Evolutionary conservation across 2,888 invertebrate genomes (phyloP).

Genomic region (Agrochola lychnidis): DNA sequence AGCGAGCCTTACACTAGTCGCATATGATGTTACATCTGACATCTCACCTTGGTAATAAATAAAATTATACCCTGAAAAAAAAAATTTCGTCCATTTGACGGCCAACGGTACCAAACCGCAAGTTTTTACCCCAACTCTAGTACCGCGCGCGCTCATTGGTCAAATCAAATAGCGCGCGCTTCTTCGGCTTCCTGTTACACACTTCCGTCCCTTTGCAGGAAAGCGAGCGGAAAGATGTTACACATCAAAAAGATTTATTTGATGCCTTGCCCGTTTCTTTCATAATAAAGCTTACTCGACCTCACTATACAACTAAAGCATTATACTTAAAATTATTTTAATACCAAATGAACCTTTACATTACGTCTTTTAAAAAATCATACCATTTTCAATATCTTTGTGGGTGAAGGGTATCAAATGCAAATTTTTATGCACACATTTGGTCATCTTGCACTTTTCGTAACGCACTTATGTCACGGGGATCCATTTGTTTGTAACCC

Average conservation of each 20-base stretch:
- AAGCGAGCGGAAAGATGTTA: no score
- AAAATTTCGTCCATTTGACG: no score
- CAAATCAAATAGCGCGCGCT: no score
- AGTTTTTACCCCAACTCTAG: no score
- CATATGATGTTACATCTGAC: no score
- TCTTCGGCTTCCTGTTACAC: no score
- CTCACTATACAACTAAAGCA: neutral
- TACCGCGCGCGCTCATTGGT: no score
- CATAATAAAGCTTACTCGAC: constrained; percentile 19
- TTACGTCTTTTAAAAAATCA: neutral
- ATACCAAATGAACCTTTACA: neutral
- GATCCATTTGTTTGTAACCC: constrained; percentile 41
- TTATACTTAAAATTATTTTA: neutral
- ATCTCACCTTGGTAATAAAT: no score
- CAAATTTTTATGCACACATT: constrained; percentile 53
- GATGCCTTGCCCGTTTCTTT: neutral
- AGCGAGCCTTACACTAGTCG: no score
- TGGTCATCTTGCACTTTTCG: constrained; percentile 54
- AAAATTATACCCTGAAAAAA: no score
- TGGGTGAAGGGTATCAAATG: constrained; percentile 52
- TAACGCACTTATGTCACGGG: constrained; percentile 55
- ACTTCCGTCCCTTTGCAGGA: no score
- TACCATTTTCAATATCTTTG: constrained; percentile 32
- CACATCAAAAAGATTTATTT: neutral
- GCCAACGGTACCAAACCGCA: no score